Conservation (phyloP, 64 coral and sea anemone genomes). For the Orbicella faveolata region DNA sequence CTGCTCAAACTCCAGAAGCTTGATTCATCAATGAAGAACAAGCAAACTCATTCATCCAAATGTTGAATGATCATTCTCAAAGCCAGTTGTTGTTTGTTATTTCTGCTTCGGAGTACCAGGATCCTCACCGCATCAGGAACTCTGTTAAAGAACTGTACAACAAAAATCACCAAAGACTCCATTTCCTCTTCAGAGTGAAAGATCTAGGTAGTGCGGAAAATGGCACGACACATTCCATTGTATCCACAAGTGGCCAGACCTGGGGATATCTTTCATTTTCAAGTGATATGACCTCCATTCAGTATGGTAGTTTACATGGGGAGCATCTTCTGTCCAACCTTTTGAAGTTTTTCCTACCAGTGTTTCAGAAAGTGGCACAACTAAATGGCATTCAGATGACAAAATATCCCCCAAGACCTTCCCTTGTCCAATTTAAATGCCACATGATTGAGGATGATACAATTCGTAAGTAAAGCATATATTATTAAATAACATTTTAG, state of each 20-base stretch:
- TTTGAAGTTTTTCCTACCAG: too few relatives aligned
- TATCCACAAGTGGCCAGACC: too few relatives aligned
- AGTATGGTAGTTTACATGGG: too few relatives aligned
- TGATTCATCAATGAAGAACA: neutral
- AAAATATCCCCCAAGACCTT: too few relatives aligned
- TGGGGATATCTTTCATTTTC: neutral
- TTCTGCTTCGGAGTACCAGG: neutral
- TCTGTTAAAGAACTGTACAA: neutral
- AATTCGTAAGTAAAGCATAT: too few relatives aligned
- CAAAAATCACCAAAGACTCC: neutral
- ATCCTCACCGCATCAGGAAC: neutral
- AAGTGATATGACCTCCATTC: neutral
- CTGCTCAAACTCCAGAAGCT: too few relatives aligned
- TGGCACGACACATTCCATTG: neutral
- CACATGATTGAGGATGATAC: too few relatives aligned
- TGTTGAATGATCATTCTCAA: neutral
- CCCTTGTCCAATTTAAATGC: too few relatives aligned
- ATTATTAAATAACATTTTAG: too few relatives aligned
- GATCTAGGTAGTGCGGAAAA: neutral
- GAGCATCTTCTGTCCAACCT: too few relatives aligned
- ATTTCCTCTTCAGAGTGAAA: slow-evolving; percentile 12
- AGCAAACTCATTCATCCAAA: neutral
- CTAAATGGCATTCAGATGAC: too few relatives aligned
- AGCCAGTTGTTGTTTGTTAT: neutral
- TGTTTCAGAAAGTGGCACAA: too few relatives aligned